phyloP scores from a whole-genome alignment of 2,888 invertebrate genomes.

The Tortricodes alternella region DNA sequence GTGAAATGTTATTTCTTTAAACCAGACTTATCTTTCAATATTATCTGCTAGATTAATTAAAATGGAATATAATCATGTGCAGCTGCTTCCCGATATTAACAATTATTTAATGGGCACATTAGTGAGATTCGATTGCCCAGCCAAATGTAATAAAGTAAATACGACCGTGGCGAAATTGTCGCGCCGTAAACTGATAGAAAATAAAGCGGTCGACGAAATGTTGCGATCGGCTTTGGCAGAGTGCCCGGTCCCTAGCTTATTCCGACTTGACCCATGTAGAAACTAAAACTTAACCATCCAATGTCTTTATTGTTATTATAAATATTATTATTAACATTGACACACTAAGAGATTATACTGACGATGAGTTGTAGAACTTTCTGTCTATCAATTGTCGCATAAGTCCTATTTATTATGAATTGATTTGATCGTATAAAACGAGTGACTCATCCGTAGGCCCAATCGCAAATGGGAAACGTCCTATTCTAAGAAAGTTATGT shows the following conservation, averaged over 20 bases:
- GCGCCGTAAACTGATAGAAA: slow-evolving; percentile 57
- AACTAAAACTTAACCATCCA: slow-evolving; percentile 8
- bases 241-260: slow-evolving; percentile 46
- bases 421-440: not conserved
- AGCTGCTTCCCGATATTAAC: not conserved
- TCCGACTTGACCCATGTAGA: slow-evolving; percentile 15
- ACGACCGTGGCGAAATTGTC: slow-evolving; percentile 52
- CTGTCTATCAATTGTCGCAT: too few species aligned
- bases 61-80: not conserved
- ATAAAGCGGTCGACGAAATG: slow-evolving; percentile 57
- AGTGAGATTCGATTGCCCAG: slow-evolving; percentile 3
- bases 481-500: too few species aligned
- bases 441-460: too few species aligned
- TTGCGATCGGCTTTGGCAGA: slow-evolving; percentile 61
- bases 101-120: slow-evolving; percentile 10
- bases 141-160: slow-evolving; percentile 48
- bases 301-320: slow-evolving; percentile 1
- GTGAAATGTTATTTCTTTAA: too few species aligned
- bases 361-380: not conserved
- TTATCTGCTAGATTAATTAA: too few species aligned
- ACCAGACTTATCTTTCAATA: too few species aligned
- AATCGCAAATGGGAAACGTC: too few species aligned
- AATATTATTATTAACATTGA: not conserved
- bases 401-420: too few species aligned
- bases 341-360: not conserved